Percentiles rank a stretch among this genome's conserved stretches.
These are phyloP conservation scores for Aricia agestis DNA, from an alignment of 1,140 invertebrate genomes.

Conservation along the genomic window DNA sequence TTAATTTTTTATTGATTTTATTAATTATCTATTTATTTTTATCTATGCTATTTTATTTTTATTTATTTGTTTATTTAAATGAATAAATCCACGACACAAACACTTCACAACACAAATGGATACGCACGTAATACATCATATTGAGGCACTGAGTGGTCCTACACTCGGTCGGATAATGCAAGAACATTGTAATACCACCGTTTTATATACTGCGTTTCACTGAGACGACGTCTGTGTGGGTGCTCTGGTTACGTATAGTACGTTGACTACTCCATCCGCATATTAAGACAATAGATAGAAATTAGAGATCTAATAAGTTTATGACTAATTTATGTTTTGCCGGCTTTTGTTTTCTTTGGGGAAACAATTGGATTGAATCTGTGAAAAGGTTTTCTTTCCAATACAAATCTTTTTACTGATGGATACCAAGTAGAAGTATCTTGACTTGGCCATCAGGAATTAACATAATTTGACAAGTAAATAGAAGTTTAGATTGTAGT, in stretches of 20 bases:
- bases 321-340: not conserved
- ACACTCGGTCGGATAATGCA: conserved; percentile 63
- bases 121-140: conserved; percentile 71
- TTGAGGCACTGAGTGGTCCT: conserved; percentile 38
- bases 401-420: no score
- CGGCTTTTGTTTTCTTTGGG: not conserved
- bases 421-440: no score
- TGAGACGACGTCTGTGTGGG: conserved; percentile 49
- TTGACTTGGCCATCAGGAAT: no score
- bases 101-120: conserved; percentile 41
- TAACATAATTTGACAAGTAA: no score
- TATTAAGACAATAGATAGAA: conserved; percentile 69
- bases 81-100: conserved; percentile 15
- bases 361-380: not conserved
- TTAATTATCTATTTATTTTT: conserved; percentile 3
- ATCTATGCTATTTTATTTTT: not conserved
- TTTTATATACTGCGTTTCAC: conserved; percentile 71
- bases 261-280: conserved; percentile 57
- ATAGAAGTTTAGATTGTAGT: no score
- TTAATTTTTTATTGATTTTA: conserved; percentile 23
- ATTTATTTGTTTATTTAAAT: conserved; percentile 2
- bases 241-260: conserved; percentile 61
- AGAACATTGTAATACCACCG: conserved; percentile 67
- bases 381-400: not conserved
- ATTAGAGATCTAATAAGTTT: conserved; percentile 30